Base-by-base conservation (phyloP, 30 jellyfish, hydroid and myxozoan genomes). In the Chironex yamaguchii region DNA sequence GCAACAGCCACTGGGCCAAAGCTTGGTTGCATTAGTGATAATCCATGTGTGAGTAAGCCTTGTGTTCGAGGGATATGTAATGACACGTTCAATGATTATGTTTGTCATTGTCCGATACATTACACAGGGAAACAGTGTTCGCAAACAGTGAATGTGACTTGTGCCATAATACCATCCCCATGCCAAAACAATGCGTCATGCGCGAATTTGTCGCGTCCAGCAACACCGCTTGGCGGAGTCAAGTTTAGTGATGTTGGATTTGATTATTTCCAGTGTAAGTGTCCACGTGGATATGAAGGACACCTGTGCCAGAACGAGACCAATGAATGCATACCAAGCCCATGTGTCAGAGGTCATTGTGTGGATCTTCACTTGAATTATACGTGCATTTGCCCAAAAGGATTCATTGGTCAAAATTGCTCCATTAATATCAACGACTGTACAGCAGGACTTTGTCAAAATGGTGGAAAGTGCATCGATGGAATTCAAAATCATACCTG, bases 351-450 rank as follows among this genome's bases (percentile, higher is more conserved):
- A 33, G 97, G 91, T 12, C 63, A 30, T 34, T 90, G 97, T 54
- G 21, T 36, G 1, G 86, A 73, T n/a, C 34, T 34, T 0, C 9
- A 4, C 42, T 69, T 71, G 9, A 86, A 50, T 33, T 90, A 90
- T 70, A 33, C 49, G 12, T 90, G 97, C 49, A 34, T 54, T 9
- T 90, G 97, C 71, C 12, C 52, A 25, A 17, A 62, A 29, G 97
- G 97, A 27, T 90, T 48, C 63, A 64, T 52, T 6, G 97, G 97
- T 6, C 82, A 68, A 71, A 87, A 91, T 48, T 87, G 96, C 69
- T 83, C 67, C 23, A 32, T 79, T 50, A 68, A 87, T 66, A 87
- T 76, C 13, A 49, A 87, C 30, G 96, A 87, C 12, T 87, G 96
- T 52, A 33, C 71, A 12, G 33, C 91, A 30, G 33, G 27, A 1